Base-by-base conservation (phyloP, 2,113 vertebrate species). In the Mobula birostris region DNA sequence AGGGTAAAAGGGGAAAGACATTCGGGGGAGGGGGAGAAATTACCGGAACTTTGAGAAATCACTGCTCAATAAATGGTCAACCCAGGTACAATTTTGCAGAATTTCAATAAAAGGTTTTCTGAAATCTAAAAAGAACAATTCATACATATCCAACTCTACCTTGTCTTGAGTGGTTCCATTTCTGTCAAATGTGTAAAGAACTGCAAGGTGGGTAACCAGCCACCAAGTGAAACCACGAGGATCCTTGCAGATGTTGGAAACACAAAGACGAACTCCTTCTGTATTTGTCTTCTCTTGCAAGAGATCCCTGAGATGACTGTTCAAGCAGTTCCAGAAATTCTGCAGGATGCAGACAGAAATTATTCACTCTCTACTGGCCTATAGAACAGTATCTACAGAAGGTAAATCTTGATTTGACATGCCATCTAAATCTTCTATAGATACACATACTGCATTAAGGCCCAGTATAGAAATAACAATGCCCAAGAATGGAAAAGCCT, bases 191-290 rank as follows among this genome's bases (percentile, higher is more conserved):
- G 97, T 97, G 85, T 98, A 98, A 74, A 99, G 96, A 94, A 97
- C 96, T 94, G 98, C 97, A 94, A 98, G 94, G 93, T 98, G 98
- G 95, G 97, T 97, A 95, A 98, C 94, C 95, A 99, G 95, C 99
- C 99, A 99, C 99, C 98, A 99, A 63, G 97, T 97, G 96, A 99
- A 98, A 80, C 98, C 98, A 94, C 98, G 14, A 1, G 97, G 96
- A 94, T 99, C 99, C 95, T 98, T 99, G 95, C 97, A 98, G 58
- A 97, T 97, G n/a, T 96, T 90, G 94, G 94, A 63, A 68, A 95
- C 32, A 95, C 95, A 95, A 11, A 90, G 48, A 94, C 95, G 92
- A 1, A 24, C 14, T 72, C 19, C 93, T 95, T 96, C 96, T 94
- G 27, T 94, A 94, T 94, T 94, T 95, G 80, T 95, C 21, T 95